Evolutionary conservation across 2,888 invertebrate genomes (phyloP).

Genomic region (Caenorhabditis angaria): DNA sequence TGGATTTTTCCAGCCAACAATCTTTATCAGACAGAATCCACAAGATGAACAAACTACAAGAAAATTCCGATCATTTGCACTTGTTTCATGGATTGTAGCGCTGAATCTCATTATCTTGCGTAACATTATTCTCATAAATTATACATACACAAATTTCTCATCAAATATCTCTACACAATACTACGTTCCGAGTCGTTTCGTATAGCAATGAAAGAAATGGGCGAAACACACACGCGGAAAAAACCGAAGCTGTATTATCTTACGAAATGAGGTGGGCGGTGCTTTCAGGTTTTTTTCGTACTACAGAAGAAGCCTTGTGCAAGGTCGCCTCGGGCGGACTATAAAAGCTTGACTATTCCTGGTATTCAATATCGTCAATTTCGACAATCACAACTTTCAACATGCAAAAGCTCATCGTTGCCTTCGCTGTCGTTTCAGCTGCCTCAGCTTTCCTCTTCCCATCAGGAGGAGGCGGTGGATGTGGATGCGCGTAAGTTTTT

Average conservation of each 20-base stretch:
- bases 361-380: no score
- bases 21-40: background rate
- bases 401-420: slow-evolving; percentile 54
- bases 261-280: slow-evolving; percentile 1
- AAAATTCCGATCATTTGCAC: no score
- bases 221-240: background rate
- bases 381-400: slow-evolving; percentile 5
- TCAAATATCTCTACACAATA: background rate
- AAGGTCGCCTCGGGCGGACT: slow-evolving; percentile 9
- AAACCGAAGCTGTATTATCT: background rate
- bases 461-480: slow-evolving; percentile 48
- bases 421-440: slow-evolving; percentile 44
- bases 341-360: no score
- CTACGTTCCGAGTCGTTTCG: slow-evolving; percentile 1
- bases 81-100: background rate
- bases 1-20: no score
- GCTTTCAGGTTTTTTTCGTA: slow-evolving; percentile 9
- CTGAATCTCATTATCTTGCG: background rate
- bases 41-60: no score
- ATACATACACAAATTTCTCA: no score
- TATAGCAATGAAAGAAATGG: background rate
- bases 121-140: background rate
- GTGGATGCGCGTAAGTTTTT: slow-evolving; percentile 55
- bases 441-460: slow-evolving; percentile 48
- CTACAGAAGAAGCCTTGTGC: background rate